Evolutionary conservation across 2,888 invertebrate species (phyloP).

Genomic region (Hydrotaea cyrtoneurina): DNA sequence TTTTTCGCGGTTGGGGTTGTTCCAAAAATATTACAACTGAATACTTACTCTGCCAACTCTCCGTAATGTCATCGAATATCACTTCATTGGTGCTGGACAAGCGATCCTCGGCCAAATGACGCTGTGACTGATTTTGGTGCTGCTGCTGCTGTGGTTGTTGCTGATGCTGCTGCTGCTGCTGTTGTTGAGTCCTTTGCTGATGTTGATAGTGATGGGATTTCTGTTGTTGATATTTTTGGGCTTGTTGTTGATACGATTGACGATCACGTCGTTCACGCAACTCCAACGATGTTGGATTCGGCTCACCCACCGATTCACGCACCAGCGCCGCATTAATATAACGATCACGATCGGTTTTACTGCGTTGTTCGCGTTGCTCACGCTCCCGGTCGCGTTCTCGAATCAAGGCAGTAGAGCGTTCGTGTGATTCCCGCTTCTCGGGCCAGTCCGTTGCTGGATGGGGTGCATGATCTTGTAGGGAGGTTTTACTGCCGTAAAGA

Average conservation of each 20-base stretch:
- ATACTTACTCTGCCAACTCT: slow-evolving; percentile 87
- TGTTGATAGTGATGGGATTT: slow-evolving; percentile 55
- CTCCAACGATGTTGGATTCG: slow-evolving; percentile 59
- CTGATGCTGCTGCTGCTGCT: slow-evolving; percentile 55
- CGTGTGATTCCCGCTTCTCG: slow-evolving; percentile 52
- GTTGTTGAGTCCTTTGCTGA: slow-evolving; percentile 48
- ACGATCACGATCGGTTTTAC: slow-evolving; percentile 69
- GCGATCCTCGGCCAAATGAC: slow-evolving; percentile 77
- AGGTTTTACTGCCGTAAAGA: slow-evolving; percentile 75
- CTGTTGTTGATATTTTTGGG: slow-evolving; percentile 52
- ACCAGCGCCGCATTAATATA: slow-evolving; percentile 61
- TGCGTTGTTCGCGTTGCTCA: slow-evolving; percentile 74
- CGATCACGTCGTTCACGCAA: slow-evolving; percentile 69
- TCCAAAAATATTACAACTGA: not conserved
- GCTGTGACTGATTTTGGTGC: slow-evolving; percentile 69
- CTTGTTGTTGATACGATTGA: slow-evolving; percentile 45
- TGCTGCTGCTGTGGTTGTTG: slow-evolving; percentile 67
- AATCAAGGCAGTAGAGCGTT: slow-evolving; percentile 54
- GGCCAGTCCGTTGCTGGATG: slow-evolving; percentile 64
- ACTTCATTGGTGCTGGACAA: slow-evolving; percentile 89
- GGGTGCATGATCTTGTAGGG: slow-evolving; percentile 71
- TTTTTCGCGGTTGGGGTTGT: too few relatives aligned
- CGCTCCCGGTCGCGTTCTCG: slow-evolving; percentile 71
- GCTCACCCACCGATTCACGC: slow-evolving; percentile 59
- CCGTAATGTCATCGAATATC: slow-evolving; percentile 92